Evolutionary conservation across 2,888 invertebrate species (phyloP), one percentile per base, ranked within the genome.

Genomic region (Invenusta paracnida): DNA sequence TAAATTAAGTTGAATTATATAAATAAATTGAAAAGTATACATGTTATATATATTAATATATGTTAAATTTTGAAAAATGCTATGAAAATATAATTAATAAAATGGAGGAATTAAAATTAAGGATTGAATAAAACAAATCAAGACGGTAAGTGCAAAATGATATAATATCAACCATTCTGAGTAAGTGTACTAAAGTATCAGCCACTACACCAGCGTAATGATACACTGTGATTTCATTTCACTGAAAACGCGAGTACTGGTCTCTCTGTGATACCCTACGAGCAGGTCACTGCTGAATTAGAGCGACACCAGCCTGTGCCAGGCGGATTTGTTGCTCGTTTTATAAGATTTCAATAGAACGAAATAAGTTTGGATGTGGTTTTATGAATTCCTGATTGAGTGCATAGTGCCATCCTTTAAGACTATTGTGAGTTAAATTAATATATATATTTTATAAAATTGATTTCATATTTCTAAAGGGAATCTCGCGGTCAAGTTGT

Each of bases 351-450:
- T 13, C 29, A 23, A 82, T 30, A 2, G 27, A 82, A 2, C 82
- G 82, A 82, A 29, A 82, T 13, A 82, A 30, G 82, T 82, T 82
- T 1, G 82, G 82, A 30, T 82, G 82, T 2, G 82, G 27, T 23
- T 30, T 29, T 29, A 11, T 29, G 29, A 82, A 23, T 82, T 82
- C 82, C 1, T 29, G 23, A 28, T 29, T 82, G 11, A 79, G 82
- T 30, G 31, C 82, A 30, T 29, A 5, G 27, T 82, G 82, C 29
- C 82, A 82, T 29, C 5, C 82, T 82, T 82, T 29, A 29, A 82
- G 27, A 23, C 28, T 11, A 82, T 82, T 82, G 81, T 17, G 85
- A 85, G 48, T 85, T 84, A 25, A 81, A 67, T 29, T 73, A 81
- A 11, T 29, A 81, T 67, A 23, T 29, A 25, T 85, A 30, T 67